Base-by-base conservation (phyloP, 2,113 vertebrate genomes). In the Odocoileus hemionus region DNA sequence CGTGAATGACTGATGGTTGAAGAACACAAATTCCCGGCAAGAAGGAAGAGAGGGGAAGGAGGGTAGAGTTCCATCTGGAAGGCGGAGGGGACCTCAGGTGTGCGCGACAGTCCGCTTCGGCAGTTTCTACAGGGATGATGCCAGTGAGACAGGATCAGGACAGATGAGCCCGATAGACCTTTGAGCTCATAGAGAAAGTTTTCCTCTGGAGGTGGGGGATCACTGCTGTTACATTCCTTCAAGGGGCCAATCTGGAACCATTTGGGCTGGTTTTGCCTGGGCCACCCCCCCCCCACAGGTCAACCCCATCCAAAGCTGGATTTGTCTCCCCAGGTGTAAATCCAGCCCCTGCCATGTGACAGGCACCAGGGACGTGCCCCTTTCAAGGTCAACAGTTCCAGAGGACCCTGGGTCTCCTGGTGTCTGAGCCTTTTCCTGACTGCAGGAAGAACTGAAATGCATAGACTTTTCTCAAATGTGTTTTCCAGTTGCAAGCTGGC, bases 21-120 rank as follows among this genome's bases (percentile, higher is more conserved):
- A 58, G 86, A 43, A 78, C 28, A 50, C 76, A 36, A 28, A n/a
- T n/a, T 50, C 87, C 17, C 0, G 0, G 80, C 36, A 8, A 19
- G 87, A 23, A 78, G 26, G 57, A 39, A 28, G 1, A 96, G 92
- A 76, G 26, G 43, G 14, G n/a, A 19, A 78, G 60, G 74, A 85
- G 28, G 83, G 21, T 33, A 55, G 88, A 28, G 30, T 50, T 85
- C 83, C 50, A 36, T 10, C 84, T 70, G 19, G 4, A 96, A 88
- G 94, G 47, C 26, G 55, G 57, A 9, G 11, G 50, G 50, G 16
- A 26, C 85, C 28, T 7, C 7, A 4, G 23, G 23, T 1, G 0
- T 0, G 2, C 3, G 9, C 13, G 28, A 50, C 36, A 9, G 12
- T 45, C 3, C 8, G 7, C 14, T 6, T 21, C 0, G 6, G 16